Conservation (phyloP, 2,113 vertebrate genomes). For the Phasianus colchicus region DNA sequence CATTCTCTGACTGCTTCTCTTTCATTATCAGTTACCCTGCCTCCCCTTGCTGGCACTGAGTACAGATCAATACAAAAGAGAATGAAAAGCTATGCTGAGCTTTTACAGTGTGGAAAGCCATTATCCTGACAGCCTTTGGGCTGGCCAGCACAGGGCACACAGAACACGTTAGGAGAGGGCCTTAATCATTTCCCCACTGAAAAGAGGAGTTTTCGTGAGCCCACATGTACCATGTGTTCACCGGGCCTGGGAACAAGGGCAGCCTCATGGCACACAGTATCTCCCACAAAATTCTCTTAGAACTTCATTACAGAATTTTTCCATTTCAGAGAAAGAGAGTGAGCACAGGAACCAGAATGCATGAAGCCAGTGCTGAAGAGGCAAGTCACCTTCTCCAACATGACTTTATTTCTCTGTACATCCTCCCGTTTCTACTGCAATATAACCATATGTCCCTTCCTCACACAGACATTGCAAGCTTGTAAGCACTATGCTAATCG, state of each 20-base stretch:
- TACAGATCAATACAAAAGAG: neutral
- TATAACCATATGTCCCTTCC: neutral
- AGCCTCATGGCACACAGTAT: neutral
- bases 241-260: neutral
- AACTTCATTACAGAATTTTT: neutral
- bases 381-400: neutral
- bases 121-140: neutral
- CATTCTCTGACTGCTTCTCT: neutral
- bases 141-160: neutral
- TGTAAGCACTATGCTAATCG: neutral
- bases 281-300: neutral
- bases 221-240: rapidly evolving
- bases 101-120: neutral
- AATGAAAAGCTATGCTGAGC: neutral
- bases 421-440: rapidly evolving
- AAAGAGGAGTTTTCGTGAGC: neutral
- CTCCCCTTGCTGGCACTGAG: neutral
- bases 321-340: neutral
- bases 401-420: neutral
- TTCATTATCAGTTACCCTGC: neutral
- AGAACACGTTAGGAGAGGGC: rapidly evolving
- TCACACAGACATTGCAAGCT: neutral
- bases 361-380: neutral
- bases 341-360: neutral
- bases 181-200: neutral